phyloP scores from a whole-genome alignment of 2,888 invertebrate genomes.

The Cylindroiulus punctatus region DNA sequence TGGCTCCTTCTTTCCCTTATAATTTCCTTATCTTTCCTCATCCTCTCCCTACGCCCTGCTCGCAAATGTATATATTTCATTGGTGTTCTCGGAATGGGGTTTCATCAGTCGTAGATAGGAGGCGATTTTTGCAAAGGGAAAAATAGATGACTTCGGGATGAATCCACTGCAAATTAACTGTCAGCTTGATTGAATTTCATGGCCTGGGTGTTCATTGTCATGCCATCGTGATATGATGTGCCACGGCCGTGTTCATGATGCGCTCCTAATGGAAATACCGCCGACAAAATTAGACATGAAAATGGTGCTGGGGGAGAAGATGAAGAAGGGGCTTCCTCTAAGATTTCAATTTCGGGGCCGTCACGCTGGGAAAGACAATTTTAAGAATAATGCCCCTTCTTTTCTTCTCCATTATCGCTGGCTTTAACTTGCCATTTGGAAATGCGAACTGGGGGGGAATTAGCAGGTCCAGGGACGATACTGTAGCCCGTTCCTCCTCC shows the following conservation, averaged over 20 bases:
- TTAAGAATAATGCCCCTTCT: not conserved
- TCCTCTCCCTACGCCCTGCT: not conserved
- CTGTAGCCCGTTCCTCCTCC: not conserved
- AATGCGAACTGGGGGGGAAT: not conserved
- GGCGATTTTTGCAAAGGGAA: not conserved
- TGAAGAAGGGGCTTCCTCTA: not conserved
- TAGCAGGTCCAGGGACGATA: not conserved
- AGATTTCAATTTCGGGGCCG: not conserved
- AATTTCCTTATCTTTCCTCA: not conserved
- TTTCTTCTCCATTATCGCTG: not conserved
- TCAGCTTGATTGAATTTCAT: slow-evolving; percentile 32
- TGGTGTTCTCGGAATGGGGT: not conserved
- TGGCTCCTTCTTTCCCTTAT: not conserved
- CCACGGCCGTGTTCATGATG: not conserved
- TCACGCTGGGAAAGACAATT: slow-evolving; percentile 1
- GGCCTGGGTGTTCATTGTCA: slow-evolving; percentile 14
- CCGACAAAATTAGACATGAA: not conserved
- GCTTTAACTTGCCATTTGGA: not conserved
- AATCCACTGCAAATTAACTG: slow-evolving; percentile 22
- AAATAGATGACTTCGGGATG: not conserved
- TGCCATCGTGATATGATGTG: not conserved
- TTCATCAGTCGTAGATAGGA: not conserved
- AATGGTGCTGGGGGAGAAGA: not conserved
- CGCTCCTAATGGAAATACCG: slow-evolving; percentile 3
- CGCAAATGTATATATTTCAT: slow-evolving; percentile 14